phyloP scores from a whole-genome alignment of 2,113 vertebrate species.

The Plotosus lineatus region DNA sequence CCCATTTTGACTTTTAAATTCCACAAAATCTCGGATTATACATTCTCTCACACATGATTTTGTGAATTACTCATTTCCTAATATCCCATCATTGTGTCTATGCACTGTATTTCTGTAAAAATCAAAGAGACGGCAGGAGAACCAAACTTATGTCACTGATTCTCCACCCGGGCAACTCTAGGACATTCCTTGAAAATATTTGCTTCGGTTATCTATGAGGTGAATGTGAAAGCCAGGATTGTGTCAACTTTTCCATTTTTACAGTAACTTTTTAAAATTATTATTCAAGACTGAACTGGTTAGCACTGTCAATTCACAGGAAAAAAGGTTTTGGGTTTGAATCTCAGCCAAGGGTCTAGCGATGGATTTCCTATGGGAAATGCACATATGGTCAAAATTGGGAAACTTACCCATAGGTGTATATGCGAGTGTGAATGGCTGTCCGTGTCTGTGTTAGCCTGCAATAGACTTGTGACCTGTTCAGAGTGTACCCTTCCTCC shows the following conservation, averaged over 20 bases:
- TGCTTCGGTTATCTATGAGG: not conserved
- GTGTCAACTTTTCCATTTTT: not conserved
- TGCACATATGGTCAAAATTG: too few relatives aligned
- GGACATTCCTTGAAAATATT: not conserved
- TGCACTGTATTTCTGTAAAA: not conserved
- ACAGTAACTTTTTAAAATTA: too few relatives aligned
- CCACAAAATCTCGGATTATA: conserved; percentile 76
- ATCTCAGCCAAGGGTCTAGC: too few relatives aligned
- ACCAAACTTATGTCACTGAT: not conserved
- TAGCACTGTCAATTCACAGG: too few relatives aligned
- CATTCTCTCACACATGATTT: conserved; percentile 65
- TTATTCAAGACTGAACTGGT: not conserved
- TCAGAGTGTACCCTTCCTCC: too few relatives aligned
- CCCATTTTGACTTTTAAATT: conserved; percentile 58
- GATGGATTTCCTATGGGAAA: too few relatives aligned
- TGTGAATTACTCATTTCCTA: not conserved
- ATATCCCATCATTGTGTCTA: not conserved
- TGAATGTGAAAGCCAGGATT: not conserved
- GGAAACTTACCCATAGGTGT: too few relatives aligned
- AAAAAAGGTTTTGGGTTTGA: too few relatives aligned
- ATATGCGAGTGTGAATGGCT: too few relatives aligned
- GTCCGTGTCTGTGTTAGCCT: too few relatives aligned
- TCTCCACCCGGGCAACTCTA: not conserved
- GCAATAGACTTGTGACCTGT: too few relatives aligned
- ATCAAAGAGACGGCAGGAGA: not conserved